phyloP scores from a whole-genome alignment of 2,113 vertebrate species.

The Osmerus mordax region DNA sequence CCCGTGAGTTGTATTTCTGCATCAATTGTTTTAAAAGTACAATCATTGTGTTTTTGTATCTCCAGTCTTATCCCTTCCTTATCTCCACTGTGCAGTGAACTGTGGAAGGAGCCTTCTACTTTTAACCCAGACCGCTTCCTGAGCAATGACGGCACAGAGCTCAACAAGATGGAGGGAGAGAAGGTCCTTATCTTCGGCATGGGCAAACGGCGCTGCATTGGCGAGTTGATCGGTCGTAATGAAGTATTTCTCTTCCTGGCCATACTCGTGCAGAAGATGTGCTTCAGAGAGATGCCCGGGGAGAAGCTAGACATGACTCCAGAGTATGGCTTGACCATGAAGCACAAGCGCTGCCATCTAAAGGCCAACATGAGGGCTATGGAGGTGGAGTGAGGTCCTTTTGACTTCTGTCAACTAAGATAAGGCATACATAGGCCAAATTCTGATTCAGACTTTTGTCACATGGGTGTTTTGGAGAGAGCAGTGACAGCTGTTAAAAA shows the following conservation, averaged over 20 bases:
- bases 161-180: conserved; percentile 73
- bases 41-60: neutral
- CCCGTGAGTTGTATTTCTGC: conserved; percentile 75
- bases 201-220: conserved; percentile 86
- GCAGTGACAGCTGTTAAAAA: too few relatives aligned
- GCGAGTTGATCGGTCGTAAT: conserved; percentile 81
- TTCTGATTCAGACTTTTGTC: too few relatives aligned
- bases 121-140: conserved; percentile 90
- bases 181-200: conserved; percentile 83
- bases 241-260: conserved; percentile 90
- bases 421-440: too few relatives aligned
- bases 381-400: conserved; percentile 38
- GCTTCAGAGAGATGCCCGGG: conserved; percentile 67
- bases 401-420: neutral
- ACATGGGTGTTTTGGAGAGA: too few relatives aligned
- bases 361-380: conserved; percentile 56
- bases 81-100: conserved; percentile 62
- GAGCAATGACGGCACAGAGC: conserved; percentile 41
- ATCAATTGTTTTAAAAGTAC: neutral
- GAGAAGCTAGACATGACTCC: conserved; percentile 80
- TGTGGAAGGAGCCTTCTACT: conserved; percentile 83
- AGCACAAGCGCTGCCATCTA: conserved; percentile 78
- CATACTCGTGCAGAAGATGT: conserved; percentile 81
- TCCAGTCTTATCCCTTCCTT: neutral
- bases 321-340: conserved; percentile 86